Percentiles rank a stretch among this genome's conserved stretches.
These are phyloP conservation scores for Athalia rosae DNA, from an alignment of 2,888 invertebrate genomes.

Conservation along the genomic window DNA sequence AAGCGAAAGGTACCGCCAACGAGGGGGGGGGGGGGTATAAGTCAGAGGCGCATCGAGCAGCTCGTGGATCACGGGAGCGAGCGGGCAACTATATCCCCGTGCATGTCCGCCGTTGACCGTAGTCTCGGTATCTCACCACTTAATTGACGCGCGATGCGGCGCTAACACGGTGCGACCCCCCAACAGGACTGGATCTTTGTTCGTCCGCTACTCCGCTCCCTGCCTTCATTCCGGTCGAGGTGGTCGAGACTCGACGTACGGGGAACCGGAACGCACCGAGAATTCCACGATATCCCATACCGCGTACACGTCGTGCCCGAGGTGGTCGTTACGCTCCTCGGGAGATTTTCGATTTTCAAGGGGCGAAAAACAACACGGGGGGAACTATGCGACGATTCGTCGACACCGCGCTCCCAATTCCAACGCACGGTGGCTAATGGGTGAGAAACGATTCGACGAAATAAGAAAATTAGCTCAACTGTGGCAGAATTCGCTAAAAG, in stretches of 20 bases:
- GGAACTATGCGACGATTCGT: too few relatives aligned
- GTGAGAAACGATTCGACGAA: too few relatives aligned
- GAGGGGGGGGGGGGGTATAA: slow-evolving; percentile 39
- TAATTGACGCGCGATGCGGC: slow-evolving; percentile 73
- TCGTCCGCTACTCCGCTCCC: slow-evolving; percentile 57
- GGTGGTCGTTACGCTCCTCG: too few relatives aligned
- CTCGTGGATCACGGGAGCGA: slow-evolving; percentile 46
- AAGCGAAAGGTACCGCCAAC: not conserved
- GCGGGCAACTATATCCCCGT: slow-evolving; percentile 51
- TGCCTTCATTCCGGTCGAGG: not conserved
- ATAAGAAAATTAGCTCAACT: too few relatives aligned
- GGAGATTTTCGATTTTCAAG: too few relatives aligned
- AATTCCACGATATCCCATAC: too few relatives aligned
- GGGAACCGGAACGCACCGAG: not conserved
- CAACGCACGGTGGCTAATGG: too few relatives aligned
- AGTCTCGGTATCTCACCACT: slow-evolving; percentile 72
- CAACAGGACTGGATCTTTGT: slow-evolving; percentile 67
- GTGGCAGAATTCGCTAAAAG: too few relatives aligned
- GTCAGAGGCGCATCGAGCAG: not conserved
- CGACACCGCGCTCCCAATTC: too few relatives aligned
- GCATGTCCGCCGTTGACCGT: slow-evolving; percentile 69
- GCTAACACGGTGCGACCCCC: slow-evolving; percentile 73
- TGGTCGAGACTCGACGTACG: not conserved
- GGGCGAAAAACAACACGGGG: too few relatives aligned
- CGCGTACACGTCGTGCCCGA: too few relatives aligned